These are phyloP conservation scores for Eospalax fontanierii DNA, from an alignment of 2,797 vertebrate genomes.

Conservation along the genomic window DNA sequence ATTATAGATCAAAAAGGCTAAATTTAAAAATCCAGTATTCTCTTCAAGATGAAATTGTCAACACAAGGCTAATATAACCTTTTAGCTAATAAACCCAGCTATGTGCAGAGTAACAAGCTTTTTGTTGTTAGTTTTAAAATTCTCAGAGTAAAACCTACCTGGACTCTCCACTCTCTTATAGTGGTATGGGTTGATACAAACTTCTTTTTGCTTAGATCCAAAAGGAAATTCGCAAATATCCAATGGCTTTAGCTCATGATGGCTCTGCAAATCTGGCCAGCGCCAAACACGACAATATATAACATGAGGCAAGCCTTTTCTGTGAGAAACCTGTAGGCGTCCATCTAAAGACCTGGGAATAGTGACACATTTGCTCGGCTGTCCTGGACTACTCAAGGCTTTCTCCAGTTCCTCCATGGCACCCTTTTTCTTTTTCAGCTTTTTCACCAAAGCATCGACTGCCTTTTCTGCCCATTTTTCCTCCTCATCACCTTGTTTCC, in stretches of 20 bases:
- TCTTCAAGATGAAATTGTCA: slow-evolving; percentile 60
- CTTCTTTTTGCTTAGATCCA: slow-evolving; percentile 99
- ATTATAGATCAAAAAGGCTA: slow-evolving; percentile 13
- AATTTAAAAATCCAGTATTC: slow-evolving; percentile 66
- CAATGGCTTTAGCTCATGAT: slow-evolving; percentile 98
- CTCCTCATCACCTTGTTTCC: slow-evolving; percentile 99
- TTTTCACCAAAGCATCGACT: slow-evolving; percentile 98
- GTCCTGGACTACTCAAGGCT: slow-evolving; percentile 97
- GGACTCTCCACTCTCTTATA: slow-evolving; percentile 99
- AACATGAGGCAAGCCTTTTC: slow-evolving; percentile 97
- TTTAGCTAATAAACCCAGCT: slow-evolving; percentile 59
- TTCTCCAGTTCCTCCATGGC: slow-evolving; percentile 99
- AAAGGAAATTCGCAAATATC: slow-evolving; percentile 99
- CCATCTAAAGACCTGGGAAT: slow-evolving; percentile 98
- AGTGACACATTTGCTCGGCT: slow-evolving; percentile 98
- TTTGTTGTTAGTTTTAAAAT: background rate
- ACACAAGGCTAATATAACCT: slow-evolving; percentile 35
- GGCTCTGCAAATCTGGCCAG: slow-evolving; percentile 98
- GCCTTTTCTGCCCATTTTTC: slow-evolving; percentile 99
- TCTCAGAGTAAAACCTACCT: slow-evolving; percentile 91
- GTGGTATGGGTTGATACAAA: slow-evolving; percentile 99
- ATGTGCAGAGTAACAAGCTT: background rate
- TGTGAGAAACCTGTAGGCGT: slow-evolving; percentile 97
- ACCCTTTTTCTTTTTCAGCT: slow-evolving; percentile 99
- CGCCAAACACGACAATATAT: slow-evolving; percentile 99